Conservation (phyloP, 2,113 vertebrate genomes). For the Pelodiscus sinensis region DNA sequence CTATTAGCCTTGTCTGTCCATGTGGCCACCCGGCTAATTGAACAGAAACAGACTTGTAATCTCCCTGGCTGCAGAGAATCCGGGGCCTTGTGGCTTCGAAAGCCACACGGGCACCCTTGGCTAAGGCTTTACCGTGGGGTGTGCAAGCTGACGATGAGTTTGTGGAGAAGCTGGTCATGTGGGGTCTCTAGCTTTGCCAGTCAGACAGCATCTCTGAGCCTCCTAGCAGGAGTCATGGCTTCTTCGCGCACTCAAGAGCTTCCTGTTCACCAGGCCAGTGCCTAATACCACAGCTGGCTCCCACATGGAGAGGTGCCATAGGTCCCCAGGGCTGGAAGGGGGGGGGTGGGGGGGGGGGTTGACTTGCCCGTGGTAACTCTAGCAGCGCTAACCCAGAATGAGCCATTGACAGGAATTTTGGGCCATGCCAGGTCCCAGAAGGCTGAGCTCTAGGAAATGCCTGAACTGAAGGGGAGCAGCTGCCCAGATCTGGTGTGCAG, state of each 20-base stretch:
- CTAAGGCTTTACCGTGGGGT: no score
- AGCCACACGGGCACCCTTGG: no score
- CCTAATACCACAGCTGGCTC: not conserved
- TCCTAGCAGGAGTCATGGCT: not conserved
- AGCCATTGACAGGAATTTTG: not conserved
- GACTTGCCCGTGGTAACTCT: not conserved
- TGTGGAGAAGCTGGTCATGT: not conserved
- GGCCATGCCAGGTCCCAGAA: not conserved
- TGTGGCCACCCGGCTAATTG: rapidly evolving
- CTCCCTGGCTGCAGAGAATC: not conserved
- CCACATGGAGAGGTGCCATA: not conserved
- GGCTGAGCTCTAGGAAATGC: not conserved
- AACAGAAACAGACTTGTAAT: not conserved
- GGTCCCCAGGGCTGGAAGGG: not conserved
- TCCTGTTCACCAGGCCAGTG: not conserved
- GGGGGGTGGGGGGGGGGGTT: not conserved
- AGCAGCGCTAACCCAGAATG: not conserved
- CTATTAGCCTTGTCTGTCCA: rapidly evolving
- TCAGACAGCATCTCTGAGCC: not conserved
- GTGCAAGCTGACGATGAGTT: not conserved
- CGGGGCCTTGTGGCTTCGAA: not conserved
- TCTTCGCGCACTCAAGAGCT: not conserved
- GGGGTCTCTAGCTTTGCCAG: not conserved
- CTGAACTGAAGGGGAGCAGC: not conserved
- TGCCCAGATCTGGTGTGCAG: not conserved